Conservation (phyloP, 2,113 vertebrate species). For the Heterotilapia buettikoferi region DNA sequence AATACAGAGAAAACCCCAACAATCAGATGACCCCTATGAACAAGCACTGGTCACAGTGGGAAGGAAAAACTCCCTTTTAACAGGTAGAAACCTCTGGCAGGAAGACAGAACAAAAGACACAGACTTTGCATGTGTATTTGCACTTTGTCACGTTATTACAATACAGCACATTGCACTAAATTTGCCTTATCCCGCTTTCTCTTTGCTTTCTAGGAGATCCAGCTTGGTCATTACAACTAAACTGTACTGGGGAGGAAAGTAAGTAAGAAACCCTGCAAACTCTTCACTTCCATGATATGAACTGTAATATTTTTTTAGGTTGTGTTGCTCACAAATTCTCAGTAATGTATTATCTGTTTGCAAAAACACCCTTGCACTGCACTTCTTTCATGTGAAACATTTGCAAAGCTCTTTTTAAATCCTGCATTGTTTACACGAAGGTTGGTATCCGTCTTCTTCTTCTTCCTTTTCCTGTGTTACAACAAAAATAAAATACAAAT, state of each 20-base stretch:
- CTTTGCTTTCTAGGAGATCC: slow-evolving; percentile 77
- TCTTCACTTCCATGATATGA: not conserved
- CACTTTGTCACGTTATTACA: not conserved
- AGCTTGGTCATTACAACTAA: slow-evolving; percentile 98
- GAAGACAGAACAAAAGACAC: not conserved
- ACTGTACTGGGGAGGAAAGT: slow-evolving; percentile 99
- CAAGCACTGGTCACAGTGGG: not conserved
- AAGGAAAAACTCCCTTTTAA: not conserved
- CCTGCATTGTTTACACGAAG: not conserved
- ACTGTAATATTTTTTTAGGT: not conserved
- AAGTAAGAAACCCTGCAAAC: slow-evolving; percentile 64
- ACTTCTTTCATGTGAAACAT: not conserved
- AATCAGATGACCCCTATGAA: not conserved
- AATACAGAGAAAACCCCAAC: not conserved
- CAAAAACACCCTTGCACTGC: not conserved
- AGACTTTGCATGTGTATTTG: not conserved
- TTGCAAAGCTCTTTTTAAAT: not conserved
- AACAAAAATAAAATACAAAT: not conserved
- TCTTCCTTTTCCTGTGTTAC: not conserved
- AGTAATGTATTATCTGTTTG: not conserved
- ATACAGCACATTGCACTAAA: not conserved
- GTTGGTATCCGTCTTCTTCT: not conserved
- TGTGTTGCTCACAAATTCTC: not conserved
- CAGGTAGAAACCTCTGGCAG: not conserved
- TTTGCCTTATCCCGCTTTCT: not conserved